Base-by-base conservation (phyloP, 2,797 vertebrate genomes). In the Sciaenops ocellatus region DNA sequence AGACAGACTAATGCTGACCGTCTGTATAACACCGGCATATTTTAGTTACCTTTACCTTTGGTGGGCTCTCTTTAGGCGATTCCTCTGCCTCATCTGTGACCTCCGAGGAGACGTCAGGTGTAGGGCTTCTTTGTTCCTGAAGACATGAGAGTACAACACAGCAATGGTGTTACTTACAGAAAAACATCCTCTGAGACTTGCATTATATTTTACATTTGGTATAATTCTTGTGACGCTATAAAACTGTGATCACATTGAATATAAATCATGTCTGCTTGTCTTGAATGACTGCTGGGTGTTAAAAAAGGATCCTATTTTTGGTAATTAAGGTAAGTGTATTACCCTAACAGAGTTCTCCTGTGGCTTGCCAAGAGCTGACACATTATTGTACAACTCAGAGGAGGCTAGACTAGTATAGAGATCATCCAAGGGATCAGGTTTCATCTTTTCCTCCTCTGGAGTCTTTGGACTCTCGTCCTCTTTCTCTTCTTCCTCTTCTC, bases 381-480 rank as follows among this genome's bases (percentile, higher is more conserved):
- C 65, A 84, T 52, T 90, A 69, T 69, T 92, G 83, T 88, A 89
- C 20, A 92, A 50, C 30, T 94, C 88, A 20, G 87, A 62, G 12
- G 89, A 85, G 67, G 89, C 83, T 17, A 92, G 64, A 78, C 89
- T 93, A 22, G 62, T 93, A 61, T 92, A 95, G 22, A 94, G 92
- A 59, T 95, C 93, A 83, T 94, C 94, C 59, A 94, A 85, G 6
- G 86, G 52, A 72, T 94, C 92, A 8, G 75, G 69, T 80, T 93
- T 92, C 2, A 64, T 76, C 78, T 96, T 95, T 22, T 95, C 94
- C 75, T 96, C 95, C 44, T 95, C 94, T 75, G 89, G 67, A 79
- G 89, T 94, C 87, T 95, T 95, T 24, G 87, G 83, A 9, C 90
- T 93, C 84, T 96, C 96, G 20, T 94, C 95, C 20, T 96, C 93